These are phyloP conservation scores for Heliconius erato DNA, from an alignment of 2,888 invertebrate genomes.

Conservation along the genomic window DNA sequence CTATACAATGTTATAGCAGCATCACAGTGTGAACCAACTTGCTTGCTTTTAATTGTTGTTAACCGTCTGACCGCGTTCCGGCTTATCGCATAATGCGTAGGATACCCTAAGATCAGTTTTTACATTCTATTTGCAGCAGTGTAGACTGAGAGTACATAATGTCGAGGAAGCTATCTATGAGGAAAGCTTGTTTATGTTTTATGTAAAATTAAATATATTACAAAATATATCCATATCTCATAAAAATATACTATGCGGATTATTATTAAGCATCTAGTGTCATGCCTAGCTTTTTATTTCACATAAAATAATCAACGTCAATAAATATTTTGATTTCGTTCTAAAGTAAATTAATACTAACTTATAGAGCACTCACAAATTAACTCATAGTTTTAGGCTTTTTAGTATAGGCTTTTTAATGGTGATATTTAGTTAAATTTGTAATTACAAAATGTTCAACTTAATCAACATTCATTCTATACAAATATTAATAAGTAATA, in stretches of 20 bases:
- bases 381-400: background rate
- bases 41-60: too few relatives aligned
- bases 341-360: background rate
- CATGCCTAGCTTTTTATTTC: background rate
- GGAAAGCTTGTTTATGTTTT: too few relatives aligned
- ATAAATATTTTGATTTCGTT: background rate
- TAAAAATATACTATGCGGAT: background rate
- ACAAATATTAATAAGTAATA: too few relatives aligned
- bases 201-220: too few relatives aligned
- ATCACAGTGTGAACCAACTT: too few relatives aligned
- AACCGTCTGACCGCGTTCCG: too few relatives aligned
- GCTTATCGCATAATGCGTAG: too few relatives aligned
- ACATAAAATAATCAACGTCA: background rate
- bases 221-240: background rate
- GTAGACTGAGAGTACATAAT: too few relatives aligned
- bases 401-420: background rate
- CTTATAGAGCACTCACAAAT: background rate
- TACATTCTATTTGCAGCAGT: background rate
- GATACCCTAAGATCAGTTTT: background rate
- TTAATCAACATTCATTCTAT: background rate
- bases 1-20: too few relatives aligned
- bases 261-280: background rate
- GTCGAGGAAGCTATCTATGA: too few relatives aligned
- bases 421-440: too few relatives aligned
- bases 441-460: background rate